Conservation (phyloP, 2,113 vertebrate species). For the Sceloporus undulatus region DNA sequence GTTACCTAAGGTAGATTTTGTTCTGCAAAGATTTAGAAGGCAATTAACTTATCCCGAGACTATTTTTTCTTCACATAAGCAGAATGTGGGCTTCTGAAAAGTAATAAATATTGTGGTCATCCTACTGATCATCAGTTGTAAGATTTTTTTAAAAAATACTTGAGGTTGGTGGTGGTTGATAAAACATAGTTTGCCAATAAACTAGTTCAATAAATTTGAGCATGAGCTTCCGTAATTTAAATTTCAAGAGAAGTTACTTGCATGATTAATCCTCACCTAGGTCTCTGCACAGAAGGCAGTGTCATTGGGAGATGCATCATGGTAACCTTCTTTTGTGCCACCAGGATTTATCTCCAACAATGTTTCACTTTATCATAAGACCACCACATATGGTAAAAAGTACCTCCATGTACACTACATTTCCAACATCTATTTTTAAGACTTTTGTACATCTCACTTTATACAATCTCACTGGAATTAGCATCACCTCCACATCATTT, state of each 20-base stretch:
- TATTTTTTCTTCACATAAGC: conserved; percentile 24
- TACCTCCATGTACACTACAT: too few species aligned
- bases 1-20: too few species aligned
- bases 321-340: background rate
- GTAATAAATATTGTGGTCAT: conserved; percentile 27
- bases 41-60: background rate
- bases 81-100: conserved; percentile 21
- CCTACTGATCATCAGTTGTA: conserved; percentile 30
- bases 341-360: background rate
- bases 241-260: background rate
- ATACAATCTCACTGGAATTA: too few species aligned
- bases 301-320: background rate
- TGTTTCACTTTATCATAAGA: too few species aligned
- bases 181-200: conserved; percentile 10
- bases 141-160: conserved; percentile 29
- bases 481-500: too few species aligned
- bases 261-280: background rate
- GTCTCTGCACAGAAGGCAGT: background rate
- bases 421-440: too few species aligned
- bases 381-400: too few species aligned
- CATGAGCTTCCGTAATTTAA: background rate
- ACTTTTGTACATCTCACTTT: too few species aligned
- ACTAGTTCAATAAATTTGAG: conserved; percentile 10
- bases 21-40: too few species aligned
- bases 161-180: conserved; percentile 19